Base-by-base conservation (phyloP, 2,113 vertebrate genomes). In the Chaetodon auriga region DNA sequence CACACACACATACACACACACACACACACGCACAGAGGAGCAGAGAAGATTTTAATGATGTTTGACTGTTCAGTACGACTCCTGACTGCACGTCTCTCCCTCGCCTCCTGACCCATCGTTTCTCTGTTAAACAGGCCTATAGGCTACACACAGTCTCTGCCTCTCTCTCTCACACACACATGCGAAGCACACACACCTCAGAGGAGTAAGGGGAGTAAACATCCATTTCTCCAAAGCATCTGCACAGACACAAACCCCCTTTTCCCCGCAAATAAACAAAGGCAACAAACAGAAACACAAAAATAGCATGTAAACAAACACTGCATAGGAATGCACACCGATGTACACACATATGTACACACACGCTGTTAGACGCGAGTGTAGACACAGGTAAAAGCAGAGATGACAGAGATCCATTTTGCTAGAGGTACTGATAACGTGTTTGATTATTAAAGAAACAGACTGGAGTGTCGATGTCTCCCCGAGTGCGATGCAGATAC, bases 41-140 rank as follows among this genome's bases (percentile, higher is more conserved):
- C 54, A 18, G 21, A 76, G 49, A 77, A 73, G 75, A 87, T 84
- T 90, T 88, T 86, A 90, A 92, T 89, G 88, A 92, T 82, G 84
- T 87, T 81, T 90, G 90, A 88, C 87, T 91, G 76, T 77, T 71
- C 81, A 90, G 70, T 81, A 46, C n/a, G 53, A 65, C 80, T 83
- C 62, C 69, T 58, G 62, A 78, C 81, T 55, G 82, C 68, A 60
- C 21, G 21, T 35, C 19, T 43, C 85, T 89, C 84, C 88, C 87
- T 79, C 11, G 48, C 57, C 81, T 90, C 87, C 77, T 80, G 90
- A 88, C 85, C 83, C 78, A 14, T n/a, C 23, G 54, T 75, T 83
- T 74, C 63, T 79, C 71, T 75, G 69, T 70, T 86, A 87, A 89
- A 87, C 73, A 91, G 71, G 83, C 78, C 89, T 86, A 78, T 54